Base-by-base conservation (phyloP, 2,888 invertebrate species). In the Eugnorisma glareosa region DNA sequence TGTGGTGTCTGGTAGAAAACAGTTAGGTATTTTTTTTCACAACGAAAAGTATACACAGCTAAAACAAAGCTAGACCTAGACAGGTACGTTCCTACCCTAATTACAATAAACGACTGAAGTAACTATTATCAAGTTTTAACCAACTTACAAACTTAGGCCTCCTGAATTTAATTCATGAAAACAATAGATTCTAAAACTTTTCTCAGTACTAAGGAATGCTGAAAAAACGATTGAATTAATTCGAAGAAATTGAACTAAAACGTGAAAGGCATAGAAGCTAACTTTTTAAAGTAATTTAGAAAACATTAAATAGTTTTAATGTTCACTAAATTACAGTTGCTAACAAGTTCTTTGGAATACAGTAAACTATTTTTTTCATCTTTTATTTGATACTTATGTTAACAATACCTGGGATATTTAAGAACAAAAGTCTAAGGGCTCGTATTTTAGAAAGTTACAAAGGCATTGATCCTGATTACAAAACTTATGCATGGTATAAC, bases 91-190 rank as follows among this genome's bases (percentile, higher is more conserved):
- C 40, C 15, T 40, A n/a, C 28, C 48, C 8, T 75, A 43, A 72
- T 66, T 79, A 61, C 15, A 66, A 67, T 48, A 18, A 45, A 71
- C 45, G 35, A 18, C 31, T 35, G 28, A 61, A 83, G 67, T 59
- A 61, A 71, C 61, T 67, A 84, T 79, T 72, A 68, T n/a, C n/a
- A 84, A 79, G 67, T 82, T 84, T 66, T 48, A 74, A 79, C 18
- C 51, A 80, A 67, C 51, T 78, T 70, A 78, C n/a, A 68, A 78
- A 83, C 35, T 70, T n/a, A 40, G 24, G n/a, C 40, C 40, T 70
- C 18, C 21, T 67, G 63, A 73, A 54, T 76, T 73, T 45, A 81
- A 72, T 72, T 72, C 61, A 66, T 45, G n/a, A 64, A 40, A 73
- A 77, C 67, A 84, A 68, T 73, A 73, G 59, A 69, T 35, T 74